Evolutionary conservation across 2,113 vertebrate genomes (phyloP).

Genomic region (Excalfactoria chinensis): DNA sequence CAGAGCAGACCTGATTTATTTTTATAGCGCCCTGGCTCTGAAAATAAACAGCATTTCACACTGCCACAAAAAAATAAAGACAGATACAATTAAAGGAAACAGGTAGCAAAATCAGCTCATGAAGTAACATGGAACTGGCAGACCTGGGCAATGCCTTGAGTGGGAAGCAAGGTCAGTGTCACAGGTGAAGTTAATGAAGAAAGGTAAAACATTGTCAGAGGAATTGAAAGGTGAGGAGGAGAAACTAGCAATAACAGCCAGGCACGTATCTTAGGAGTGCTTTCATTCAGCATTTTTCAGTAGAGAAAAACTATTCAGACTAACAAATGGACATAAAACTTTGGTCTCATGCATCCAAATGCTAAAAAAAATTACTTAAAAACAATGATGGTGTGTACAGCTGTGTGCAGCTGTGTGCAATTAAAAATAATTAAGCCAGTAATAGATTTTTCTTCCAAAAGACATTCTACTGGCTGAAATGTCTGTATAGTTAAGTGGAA

Average conservation of each 20-base stretch:
- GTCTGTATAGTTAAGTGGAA: neutral
- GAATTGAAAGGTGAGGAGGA: neutral
- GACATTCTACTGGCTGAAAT: neutral
- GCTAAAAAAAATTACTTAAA: neutral
- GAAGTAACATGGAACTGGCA: neutral
- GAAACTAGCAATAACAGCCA: neutral
- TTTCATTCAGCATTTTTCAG: neutral
- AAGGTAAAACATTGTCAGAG: neutral
- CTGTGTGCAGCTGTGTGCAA: neutral
- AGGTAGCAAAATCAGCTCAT: constrained; percentile 11
- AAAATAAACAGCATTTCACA: neutral
- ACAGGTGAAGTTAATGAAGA: neutral
- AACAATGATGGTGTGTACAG: neutral
- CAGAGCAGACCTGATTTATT: neutral
- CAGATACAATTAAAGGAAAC: neutral
- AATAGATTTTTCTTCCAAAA: neutral
- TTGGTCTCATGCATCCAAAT: neutral
- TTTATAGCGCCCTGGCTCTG: neutral
- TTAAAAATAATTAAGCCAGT: neutral
- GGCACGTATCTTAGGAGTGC: neutral
- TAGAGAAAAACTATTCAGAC: neutral
- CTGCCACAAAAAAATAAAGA: neutral
- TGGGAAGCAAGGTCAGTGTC: neutral
- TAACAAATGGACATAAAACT: neutral
- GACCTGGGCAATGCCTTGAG: neutral